These are phyloP conservation scores for Illadopsis cleaveri DNA, from an alignment of 2,113 vertebrate species.

Conservation along the genomic window DNA sequence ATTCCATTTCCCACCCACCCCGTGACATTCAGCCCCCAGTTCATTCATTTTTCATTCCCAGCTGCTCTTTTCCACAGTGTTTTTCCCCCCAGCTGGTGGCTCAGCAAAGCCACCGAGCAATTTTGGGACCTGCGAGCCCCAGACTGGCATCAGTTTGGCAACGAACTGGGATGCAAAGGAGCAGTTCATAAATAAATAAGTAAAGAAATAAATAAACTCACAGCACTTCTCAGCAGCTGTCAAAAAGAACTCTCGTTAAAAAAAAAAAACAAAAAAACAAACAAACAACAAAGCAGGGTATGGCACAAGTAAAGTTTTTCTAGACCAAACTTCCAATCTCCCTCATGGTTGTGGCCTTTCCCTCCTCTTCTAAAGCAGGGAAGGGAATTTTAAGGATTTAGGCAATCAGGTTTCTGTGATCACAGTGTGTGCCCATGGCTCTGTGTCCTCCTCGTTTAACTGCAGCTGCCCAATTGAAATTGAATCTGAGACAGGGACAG, in stretches of 20 bases:
- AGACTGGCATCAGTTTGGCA: background rate
- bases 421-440: slow-evolving; percentile 49
- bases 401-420: background rate
- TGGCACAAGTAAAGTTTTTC: background rate
- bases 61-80: background rate
- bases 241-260: background rate
- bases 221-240: background rate
- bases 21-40: background rate
- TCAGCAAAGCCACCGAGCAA: background rate
- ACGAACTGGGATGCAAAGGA: background rate
- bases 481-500: background rate
- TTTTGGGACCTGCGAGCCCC: background rate
- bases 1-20: background rate
- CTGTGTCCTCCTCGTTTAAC: background rate
- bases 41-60: background rate
- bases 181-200: slow-evolving; percentile 1
- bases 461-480: background rate
- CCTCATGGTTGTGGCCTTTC: background rate
- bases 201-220: slow-evolving; percentile 18
- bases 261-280: background rate
- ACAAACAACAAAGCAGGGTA: background rate
- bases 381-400: background rate
- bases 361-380: background rate
- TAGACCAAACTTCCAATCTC: background rate
- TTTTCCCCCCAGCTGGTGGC: background rate